A percentile compares a stretch with the other conserved stretches of the same genome.
Conservation (phyloP, 2,113 vertebrate genomes). For the Casuarius casuarius region DNA sequence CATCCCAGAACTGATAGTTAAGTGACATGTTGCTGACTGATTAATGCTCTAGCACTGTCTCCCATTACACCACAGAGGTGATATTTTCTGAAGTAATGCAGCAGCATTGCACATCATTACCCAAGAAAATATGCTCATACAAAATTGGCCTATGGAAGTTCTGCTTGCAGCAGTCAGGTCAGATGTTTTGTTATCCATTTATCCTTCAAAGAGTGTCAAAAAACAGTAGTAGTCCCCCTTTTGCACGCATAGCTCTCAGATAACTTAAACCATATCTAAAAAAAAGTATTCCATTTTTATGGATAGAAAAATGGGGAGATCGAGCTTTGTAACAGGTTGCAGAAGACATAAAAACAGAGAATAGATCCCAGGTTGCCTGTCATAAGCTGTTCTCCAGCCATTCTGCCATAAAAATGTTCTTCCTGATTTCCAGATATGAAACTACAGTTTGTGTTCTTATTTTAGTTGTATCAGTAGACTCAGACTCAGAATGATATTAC, state of each 20-base stretch:
- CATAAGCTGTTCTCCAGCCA: neutral
- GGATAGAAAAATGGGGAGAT: neutral
- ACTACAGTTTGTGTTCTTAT: neutral
- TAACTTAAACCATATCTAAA: neutral
- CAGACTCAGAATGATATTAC: neutral
- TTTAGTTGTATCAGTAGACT: neutral
- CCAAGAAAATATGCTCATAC: neutral
- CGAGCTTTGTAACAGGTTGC: neutral
- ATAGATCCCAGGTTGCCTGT: neutral
- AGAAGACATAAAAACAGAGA: neutral
- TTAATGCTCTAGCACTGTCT: neutral
- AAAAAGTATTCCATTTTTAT: neutral
- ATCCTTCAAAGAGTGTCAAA: neutral
- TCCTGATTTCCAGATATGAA: neutral
- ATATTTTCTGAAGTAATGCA: neutral
- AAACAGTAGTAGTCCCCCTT: neutral
- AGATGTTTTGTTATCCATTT: neutral
- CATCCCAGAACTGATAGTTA: neutral
- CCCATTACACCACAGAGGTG: neutral
- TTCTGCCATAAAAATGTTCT: neutral
- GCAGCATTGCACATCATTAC: neutral
- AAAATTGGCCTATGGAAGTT: neutral
- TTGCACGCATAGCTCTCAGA: neutral
- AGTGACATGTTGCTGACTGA: constrained; percentile 21
- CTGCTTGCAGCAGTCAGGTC: neutral